phyloP scores from a whole-genome alignment of 2,797 vertebrate species.

The Acropternis orthonyx region DNA sequence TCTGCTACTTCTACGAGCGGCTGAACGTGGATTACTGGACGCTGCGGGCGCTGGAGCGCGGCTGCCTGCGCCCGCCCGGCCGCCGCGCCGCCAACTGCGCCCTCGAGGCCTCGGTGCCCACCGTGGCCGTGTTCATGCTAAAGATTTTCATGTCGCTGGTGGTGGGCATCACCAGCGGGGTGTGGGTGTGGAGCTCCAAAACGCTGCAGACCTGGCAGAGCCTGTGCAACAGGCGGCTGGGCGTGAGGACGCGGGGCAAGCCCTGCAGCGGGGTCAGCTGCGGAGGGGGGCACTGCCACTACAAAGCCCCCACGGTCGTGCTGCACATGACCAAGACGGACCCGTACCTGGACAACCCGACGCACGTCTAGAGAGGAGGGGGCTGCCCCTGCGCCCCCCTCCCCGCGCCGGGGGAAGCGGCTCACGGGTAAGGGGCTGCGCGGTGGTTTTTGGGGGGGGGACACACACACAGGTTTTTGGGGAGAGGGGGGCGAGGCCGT shows the following conservation, averaged over 20 bases:
- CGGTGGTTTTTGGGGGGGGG: not conserved
- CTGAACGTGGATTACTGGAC: conserved; percentile 96
- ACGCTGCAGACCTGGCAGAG: conserved; percentile 98
- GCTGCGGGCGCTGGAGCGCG: conserved; percentile 83
- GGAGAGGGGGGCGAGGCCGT: not conserved
- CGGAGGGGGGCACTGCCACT: conserved; percentile 88
- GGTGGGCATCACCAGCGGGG: conserved; percentile 97
- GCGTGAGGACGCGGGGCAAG: conserved; percentile 88
- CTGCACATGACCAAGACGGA: conserved; percentile 95
- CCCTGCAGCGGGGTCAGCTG: conserved; percentile 85
- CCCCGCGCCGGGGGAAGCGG: not conserved
- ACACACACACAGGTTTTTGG: not conserved
- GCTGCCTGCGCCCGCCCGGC: conserved; percentile 77
- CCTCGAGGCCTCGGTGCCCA: conserved; percentile 88
- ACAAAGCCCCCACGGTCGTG: conserved; percentile 90
- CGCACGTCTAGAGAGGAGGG: conserved; percentile 85
- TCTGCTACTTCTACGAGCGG: conserved; percentile 96
- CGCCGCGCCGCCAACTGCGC: conserved; percentile 86
- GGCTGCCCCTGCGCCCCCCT: conserved; percentile 33
- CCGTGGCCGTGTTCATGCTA: conserved; percentile 94
- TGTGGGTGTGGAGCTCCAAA: conserved; percentile 99
- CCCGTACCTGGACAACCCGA: conserved; percentile 90
- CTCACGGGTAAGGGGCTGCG: conserved; percentile 32
- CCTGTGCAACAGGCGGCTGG: conserved; percentile 90
- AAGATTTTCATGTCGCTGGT: conserved; percentile 99